phyloP scores from a whole-genome alignment of 2,113 vertebrate genomes.

The Orientallactaga bullata region DNA sequence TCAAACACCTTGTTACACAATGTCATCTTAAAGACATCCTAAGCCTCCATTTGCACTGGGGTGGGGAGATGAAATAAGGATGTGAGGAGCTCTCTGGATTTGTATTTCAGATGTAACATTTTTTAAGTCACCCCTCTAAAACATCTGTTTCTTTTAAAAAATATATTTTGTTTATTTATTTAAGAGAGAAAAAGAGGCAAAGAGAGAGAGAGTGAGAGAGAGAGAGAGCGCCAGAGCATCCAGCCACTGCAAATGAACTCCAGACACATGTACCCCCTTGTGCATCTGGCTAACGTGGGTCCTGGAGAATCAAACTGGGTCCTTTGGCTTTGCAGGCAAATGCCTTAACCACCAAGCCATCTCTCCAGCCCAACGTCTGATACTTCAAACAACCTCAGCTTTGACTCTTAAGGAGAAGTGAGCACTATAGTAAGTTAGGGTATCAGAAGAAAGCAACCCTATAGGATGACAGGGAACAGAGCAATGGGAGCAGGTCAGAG shows the following conservation, averaged over 20 bases:
- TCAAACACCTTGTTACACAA: constrained; percentile 13
- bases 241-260: no score
- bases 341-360: no score
- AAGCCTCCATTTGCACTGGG: neutral
- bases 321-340: no score
- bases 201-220: no score
- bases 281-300: no score
- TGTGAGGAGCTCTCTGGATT: neutral
- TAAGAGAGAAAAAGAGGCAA: no score
- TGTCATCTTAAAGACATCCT: constrained; percentile 11
- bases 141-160: constrained; percentile 9
- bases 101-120: neutral
- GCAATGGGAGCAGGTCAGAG: no score
- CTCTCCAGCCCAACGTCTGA: no score
- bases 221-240: no score
- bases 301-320: no score
- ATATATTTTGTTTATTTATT: no score
- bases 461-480: neutral
- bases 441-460: neutral
- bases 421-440: neutral
- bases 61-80: neutral
- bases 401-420: neutral
- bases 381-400: neutral
- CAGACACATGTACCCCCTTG: no score
- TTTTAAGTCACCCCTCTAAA: neutral